Conservation (phyloP, 1,140 invertebrate species). For the Bombus waltoni region DNA sequence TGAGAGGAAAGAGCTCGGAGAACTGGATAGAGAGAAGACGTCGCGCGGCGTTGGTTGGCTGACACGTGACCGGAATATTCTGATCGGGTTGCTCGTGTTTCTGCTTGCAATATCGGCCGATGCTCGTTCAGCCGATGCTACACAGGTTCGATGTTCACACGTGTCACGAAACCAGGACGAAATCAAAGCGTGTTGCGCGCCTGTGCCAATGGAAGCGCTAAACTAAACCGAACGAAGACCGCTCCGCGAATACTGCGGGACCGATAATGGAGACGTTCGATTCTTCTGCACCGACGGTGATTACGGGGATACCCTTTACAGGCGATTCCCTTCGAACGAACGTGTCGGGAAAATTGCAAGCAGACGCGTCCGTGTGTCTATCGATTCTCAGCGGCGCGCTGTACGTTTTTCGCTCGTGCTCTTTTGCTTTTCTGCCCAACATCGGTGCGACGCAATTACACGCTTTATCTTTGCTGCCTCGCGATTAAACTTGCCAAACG, state of each 20-base stretch:
- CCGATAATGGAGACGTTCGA: slow-evolving; percentile 33
- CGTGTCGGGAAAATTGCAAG: neutral
- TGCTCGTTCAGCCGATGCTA: slow-evolving; percentile 13
- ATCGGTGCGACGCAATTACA: too few relatives aligned
- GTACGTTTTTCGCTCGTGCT: neutral
- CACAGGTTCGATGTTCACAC: slow-evolving; percentile 18
- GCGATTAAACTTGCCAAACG: too few relatives aligned
- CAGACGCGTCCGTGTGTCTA: neutral
- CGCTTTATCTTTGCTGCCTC: too few relatives aligned
- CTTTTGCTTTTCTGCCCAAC: too few relatives aligned
- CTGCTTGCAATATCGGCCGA: slow-evolving; percentile 29
- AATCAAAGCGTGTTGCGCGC: slow-evolving; percentile 56
- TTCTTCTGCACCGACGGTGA: slow-evolving; percentile 14
- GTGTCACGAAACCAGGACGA: slow-evolving; percentile 27
- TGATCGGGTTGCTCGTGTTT: slow-evolving; percentile 34
- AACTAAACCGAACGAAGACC: slow-evolving; percentile 39
- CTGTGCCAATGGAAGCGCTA: slow-evolving; percentile 25
- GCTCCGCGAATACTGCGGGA: neutral
- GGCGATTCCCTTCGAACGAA: slow-evolving; percentile 16
- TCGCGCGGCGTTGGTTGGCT: slow-evolving; percentile 36
- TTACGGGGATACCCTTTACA: slow-evolving; percentile 6
- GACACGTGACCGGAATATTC: slow-evolving; percentile 65
- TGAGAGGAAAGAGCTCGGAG: slow-evolving; percentile 34
- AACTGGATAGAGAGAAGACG: slow-evolving; percentile 50
- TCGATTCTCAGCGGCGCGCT: neutral